A percentile compares a stretch with the other conserved stretches of the same genome.
phyloP scores from a whole-genome alignment of 2,797 vertebrate species.

The Helicolenus hilgendorfi region DNA sequence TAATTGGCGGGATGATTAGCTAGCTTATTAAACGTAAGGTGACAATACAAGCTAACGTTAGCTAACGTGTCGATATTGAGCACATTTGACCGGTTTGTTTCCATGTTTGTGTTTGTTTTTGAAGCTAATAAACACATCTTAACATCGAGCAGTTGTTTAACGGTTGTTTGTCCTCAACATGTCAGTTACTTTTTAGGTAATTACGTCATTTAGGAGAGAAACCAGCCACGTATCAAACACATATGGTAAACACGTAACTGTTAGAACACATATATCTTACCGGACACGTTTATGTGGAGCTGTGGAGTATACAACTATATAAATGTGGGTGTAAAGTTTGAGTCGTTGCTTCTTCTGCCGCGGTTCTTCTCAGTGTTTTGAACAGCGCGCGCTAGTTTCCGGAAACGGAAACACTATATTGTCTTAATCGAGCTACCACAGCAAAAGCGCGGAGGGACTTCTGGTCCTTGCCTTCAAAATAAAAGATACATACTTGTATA shows the following conservation, averaged over 20 bases:
- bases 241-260: background rate
- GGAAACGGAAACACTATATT: conserved; percentile 48
- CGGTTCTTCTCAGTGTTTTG: conserved; percentile 69
- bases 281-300: background rate
- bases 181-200: background rate
- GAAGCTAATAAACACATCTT: too few relatives aligned
- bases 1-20: conserved; percentile 70
- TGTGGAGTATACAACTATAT: background rate
- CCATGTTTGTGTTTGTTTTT: background rate
- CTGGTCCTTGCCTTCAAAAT: conserved; percentile 16
- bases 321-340: background rate
- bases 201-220: background rate
- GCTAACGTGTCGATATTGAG: background rate
- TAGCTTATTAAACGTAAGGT: background rate
- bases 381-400: conserved; percentile 64
- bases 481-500: background rate
- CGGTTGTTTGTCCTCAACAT: too few relatives aligned
- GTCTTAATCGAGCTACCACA: fast-evolving
- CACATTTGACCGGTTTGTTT: fast-evolving
- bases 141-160: background rate
- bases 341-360: conserved; percentile 13
- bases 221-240: background rate
- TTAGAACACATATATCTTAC: background rate
- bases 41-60: background rate
- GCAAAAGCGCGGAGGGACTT: background rate